Evolutionary conservation across 53 echinoderm and acorn worm genomes (phyloP).

Genomic region (Holothuria leucospilota): DNA sequence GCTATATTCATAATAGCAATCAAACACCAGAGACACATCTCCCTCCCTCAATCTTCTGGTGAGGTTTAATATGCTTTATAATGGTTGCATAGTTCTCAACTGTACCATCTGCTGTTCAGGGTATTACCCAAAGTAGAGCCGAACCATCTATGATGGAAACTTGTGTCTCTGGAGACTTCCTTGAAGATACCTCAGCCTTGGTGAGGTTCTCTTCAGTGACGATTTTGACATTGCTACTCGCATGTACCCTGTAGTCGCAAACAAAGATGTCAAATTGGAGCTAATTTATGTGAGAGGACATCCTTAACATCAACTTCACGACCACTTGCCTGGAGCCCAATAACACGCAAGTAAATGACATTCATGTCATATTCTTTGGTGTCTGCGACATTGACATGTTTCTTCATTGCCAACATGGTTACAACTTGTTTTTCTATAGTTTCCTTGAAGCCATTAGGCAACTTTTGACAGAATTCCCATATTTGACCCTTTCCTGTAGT

Average conservation of each 20-base stretch:
- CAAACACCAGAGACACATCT: constrained; percentile 2
- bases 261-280: background rate
- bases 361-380: background rate
- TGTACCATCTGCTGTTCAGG: constrained; percentile 49
- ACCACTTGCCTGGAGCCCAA: background rate
- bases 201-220: constrained; percentile 25
- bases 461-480: too few relatives aligned
- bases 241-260: background rate
- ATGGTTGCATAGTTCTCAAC: constrained; percentile 41
- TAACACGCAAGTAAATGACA: background rate
- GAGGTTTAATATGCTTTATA: background rate
- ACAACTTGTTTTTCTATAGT: background rate
- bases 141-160: constrained; percentile 53
- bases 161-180: background rate
- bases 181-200: constrained; percentile 5
- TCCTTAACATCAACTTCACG: background rate
- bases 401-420: constrained; percentile 2
- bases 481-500: too few relatives aligned
- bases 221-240: constrained; percentile 44
- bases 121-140: constrained; percentile 58
- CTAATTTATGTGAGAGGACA: background rate
- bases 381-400: constrained; percentile 4
- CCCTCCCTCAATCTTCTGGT: background rate
- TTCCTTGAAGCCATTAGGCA: too few relatives aligned
- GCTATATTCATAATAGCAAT: background rate